Evolutionary conservation across 1,140 invertebrate species (phyloP), one percentile per base, ranked within the genome.

Genomic region (Drosophila watanabei): DNA sequence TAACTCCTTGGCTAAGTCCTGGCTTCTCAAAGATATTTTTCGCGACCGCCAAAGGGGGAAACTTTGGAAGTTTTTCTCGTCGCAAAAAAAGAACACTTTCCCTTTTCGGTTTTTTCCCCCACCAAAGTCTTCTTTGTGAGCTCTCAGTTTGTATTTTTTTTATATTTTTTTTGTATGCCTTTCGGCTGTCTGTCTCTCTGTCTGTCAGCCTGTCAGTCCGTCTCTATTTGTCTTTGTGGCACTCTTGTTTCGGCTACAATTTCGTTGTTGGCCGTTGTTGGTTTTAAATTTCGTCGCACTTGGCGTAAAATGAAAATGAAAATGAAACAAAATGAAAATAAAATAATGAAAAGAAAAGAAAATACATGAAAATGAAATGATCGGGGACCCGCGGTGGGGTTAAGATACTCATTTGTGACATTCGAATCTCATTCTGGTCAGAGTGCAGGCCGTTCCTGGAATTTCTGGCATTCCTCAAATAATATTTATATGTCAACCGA

Each of bases 171-270:
- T 5, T 43, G 14, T 18, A 24, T 16, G 59, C 30, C 54, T 57
- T 57, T 57, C 35, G 62, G 41, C 18, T 65, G 65, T 49, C 65
- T 69, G 43, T 37, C 61, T 37, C 14, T 51, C 28, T n/a, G 49
- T 52, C 49, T 6, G 54, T 10, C n/a, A 4, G 28, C n/a, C 13
- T 13, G 37, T 14, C 33, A 10, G 48, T 37, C 65, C 48, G 18
- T 30, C 63, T 33, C 24, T 45, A 49, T 52, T 72, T 51, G 54
- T 45, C 54, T 59, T 51, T 72, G 7, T 52, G 71, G 30, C 71
- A 52, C 71, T 73, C 71, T 72, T 73, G 68, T 73, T 72, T 32
- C 68, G 65, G 41, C 51, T 70, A 70, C 41, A 70, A 58, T 70
- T 70, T 70, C 64, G 66, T 33, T 68, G 64, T 68, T 68, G n/a